These are phyloP conservation scores for Ageneiosus marmoratus DNA, from an alignment of 2,113 vertebrate species.

Conservation along the genomic window DNA sequence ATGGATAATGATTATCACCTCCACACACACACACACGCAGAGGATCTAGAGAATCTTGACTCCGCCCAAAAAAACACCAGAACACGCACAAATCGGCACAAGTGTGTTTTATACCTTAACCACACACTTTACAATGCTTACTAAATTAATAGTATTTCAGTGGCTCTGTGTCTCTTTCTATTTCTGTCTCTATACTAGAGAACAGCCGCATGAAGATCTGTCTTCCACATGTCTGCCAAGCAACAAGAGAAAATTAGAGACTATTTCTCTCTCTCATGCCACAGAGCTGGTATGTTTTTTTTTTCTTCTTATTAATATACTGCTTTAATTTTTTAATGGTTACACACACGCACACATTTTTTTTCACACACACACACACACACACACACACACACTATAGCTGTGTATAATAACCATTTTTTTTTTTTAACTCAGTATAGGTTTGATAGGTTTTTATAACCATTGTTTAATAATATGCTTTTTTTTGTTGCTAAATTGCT, in stretches of 20 bases:
- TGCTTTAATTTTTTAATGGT: too few relatives aligned
- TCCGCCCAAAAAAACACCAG: not conserved
- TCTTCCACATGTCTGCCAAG: conserved; percentile 80
- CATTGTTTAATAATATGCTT: too few relatives aligned
- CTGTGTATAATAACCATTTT: too few relatives aligned
- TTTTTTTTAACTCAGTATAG: too few relatives aligned
- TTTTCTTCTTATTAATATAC: not conserved
- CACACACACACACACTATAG: too few relatives aligned
- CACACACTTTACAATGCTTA: too few relatives aligned
- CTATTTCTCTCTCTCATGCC: conserved; percentile 81
- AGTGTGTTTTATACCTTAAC: not conserved
- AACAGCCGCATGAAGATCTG: conserved; percentile 78
- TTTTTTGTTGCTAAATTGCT: not conserved
- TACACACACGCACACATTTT: too few relatives aligned
- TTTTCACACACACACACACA: too few relatives aligned
- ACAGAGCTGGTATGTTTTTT: conserved; percentile 81
- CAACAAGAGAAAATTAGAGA: conserved; percentile 90
- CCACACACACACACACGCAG: conserved; percentile 77
- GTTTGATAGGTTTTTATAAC: not conserved
- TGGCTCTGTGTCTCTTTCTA: not conserved
- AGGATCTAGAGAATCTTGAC: conserved; percentile 54
- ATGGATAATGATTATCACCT: conserved; percentile 99
- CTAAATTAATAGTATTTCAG: not conserved
- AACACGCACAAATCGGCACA: not conserved
- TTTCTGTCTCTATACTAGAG: conserved; percentile 66